Evolutionary conservation across 1,140 invertebrate genomes (phyloP).

Genomic region (Trinorchestia longiramus): DNA sequence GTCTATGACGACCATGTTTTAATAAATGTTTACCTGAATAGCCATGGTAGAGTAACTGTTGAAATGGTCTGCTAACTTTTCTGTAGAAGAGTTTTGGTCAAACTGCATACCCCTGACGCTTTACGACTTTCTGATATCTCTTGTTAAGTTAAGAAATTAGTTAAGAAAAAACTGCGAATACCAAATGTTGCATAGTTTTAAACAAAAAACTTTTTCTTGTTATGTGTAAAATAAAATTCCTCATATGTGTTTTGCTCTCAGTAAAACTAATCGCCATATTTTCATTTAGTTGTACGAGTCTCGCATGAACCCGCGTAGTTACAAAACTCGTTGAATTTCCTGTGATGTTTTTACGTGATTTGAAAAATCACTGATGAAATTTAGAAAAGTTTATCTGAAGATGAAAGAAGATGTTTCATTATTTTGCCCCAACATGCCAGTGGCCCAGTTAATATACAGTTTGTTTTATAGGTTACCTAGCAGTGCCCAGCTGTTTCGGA

Average conservation of each 20-base stretch:
- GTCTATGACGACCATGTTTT: neutral
- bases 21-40: neutral
- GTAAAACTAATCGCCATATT: neutral
- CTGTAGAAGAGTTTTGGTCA: too few species aligned
- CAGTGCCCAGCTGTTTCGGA: conserved; percentile 24
- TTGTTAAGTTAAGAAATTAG: neutral
- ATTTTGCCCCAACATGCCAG: conserved; percentile 47
- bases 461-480: conserved; percentile 26
- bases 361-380: neutral
- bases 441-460: conserved; percentile 27
- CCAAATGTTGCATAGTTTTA: neutral
- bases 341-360: neutral
- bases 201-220: neutral
- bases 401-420: neutral
- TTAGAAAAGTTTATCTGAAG: neutral
- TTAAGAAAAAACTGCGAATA: neutral
- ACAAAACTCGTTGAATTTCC: neutral
- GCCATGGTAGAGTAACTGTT: neutral
- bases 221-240: neutral
- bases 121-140: neutral
- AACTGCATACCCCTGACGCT: neutral
- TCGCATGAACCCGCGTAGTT: neutral
- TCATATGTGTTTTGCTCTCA: neutral
- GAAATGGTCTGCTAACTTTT: neutral
- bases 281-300: neutral